Conservation (phyloP, 2,797 vertebrate genomes). For the Sebastiscus tertius region DNA sequence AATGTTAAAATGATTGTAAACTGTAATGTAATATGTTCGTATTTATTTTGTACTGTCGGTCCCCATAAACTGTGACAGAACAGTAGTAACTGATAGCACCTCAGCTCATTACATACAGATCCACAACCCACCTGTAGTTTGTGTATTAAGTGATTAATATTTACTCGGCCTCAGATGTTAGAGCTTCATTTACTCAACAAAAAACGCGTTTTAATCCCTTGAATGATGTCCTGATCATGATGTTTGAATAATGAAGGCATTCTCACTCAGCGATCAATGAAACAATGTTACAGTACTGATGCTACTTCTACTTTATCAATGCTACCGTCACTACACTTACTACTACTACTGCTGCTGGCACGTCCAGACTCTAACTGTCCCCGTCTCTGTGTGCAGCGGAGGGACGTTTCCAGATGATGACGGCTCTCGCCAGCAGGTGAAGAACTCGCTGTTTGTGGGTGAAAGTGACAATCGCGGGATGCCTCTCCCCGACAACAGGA, state of each 20-base stretch:
- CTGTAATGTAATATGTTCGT: neutral
- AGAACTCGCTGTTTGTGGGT: conserved; percentile 96
- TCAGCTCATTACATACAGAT: neutral
- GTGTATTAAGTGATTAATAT: neutral
- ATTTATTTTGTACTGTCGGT: neutral
- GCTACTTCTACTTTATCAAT: neutral
- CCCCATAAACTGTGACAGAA: neutral
- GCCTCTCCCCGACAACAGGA: conserved; percentile 78
- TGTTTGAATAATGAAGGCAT: neutral
- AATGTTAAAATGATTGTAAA: neutral
- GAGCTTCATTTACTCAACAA: neutral
- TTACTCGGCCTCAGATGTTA: neutral
- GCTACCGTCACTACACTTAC: neutral
- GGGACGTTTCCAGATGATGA: conserved; percentile 97
- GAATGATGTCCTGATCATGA: neutral
- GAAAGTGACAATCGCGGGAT: conserved; percentile 94
- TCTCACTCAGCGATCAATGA: neutral
- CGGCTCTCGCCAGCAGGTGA: conserved; percentile 94
- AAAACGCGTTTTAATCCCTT: neutral
- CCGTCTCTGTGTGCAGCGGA: conserved; percentile 80
- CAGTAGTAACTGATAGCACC: neutral
- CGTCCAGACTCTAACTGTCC: neutral
- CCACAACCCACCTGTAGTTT: neutral
- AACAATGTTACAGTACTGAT: neutral
- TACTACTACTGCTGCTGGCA: neutral